Conservation (phyloP, 2,113 vertebrate genomes). For the Neogobius melanostomus region DNA sequence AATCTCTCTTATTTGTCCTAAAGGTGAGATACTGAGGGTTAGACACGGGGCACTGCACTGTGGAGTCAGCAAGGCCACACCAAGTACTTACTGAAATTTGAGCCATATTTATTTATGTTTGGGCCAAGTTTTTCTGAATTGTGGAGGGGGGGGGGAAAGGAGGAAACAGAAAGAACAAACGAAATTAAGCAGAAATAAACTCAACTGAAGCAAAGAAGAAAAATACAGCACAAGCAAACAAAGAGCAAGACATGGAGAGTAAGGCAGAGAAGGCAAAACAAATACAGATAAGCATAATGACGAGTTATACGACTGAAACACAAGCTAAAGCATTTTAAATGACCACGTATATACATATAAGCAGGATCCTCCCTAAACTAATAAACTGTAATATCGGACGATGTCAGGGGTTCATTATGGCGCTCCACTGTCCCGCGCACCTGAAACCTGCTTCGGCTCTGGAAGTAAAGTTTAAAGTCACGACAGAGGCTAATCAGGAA, state of each 20-base stretch:
- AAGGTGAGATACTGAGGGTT: conserved; percentile 52
- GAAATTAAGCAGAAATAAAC: conserved; percentile 44
- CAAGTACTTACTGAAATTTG: conserved; percentile 83
- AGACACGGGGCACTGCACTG: conserved; percentile 60
- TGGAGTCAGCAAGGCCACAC: conserved; percentile 64
- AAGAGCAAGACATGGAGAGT: background rate
- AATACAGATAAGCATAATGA: conserved; percentile 7
- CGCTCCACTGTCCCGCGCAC: no score
- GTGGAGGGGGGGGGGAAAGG: conserved; percentile 46
- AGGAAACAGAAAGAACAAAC: conserved; percentile 56
- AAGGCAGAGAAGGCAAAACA: background rate
- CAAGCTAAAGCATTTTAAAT: background rate
- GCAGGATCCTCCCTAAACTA: background rate
- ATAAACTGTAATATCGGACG: background rate
- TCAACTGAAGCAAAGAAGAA: conserved; percentile 31
- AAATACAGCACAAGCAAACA: background rate
- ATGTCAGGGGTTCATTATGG: no score
- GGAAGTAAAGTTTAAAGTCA: no score
- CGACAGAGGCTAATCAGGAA: no score
- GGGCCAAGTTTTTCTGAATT: conserved; percentile 79
- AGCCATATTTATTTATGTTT: conserved; percentile 81
- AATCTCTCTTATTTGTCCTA: conserved; percentile 19
- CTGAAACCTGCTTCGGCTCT: no score
- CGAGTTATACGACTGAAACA: background rate
- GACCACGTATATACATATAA: background rate